These are phyloP conservation scores for Crocidura indochinensis DNA, from an alignment of 2,797 vertebrate species.

Conservation along the genomic window DNA sequence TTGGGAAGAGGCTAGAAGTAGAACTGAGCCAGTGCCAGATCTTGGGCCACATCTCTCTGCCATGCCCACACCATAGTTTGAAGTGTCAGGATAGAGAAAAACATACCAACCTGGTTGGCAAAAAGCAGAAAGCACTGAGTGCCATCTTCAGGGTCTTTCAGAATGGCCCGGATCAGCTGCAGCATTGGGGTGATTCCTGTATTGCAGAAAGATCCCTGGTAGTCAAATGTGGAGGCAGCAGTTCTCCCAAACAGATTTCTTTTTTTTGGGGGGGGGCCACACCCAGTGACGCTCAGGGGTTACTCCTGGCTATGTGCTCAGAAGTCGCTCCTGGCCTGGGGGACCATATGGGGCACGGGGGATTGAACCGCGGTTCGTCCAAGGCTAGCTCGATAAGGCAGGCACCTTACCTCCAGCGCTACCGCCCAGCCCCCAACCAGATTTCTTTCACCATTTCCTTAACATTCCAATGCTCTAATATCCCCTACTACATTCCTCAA, in stretches of 20 bases:
- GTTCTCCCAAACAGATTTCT: background rate
- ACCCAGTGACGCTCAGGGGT: too few species aligned
- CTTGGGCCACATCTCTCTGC: background rate
- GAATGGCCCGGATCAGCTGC: constrained; percentile 95
- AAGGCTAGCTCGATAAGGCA: too few species aligned
- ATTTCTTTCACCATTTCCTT: too few species aligned
- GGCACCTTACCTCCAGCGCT: too few species aligned
- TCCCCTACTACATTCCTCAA: background rate
- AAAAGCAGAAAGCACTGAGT: constrained; percentile 96
- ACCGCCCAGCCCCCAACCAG: too few species aligned
- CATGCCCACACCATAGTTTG: background rate
- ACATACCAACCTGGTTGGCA: constrained; percentile 96
- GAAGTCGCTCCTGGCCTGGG: too few species aligned
- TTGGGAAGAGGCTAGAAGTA: background rate
- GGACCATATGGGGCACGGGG: too few species aligned
- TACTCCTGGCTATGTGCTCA: too few species aligned
- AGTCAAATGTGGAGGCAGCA: background rate
- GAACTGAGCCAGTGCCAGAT: background rate
- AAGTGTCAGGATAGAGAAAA: constrained; percentile 20
- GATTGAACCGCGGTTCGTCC: too few species aligned
- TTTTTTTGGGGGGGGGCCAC: too few species aligned
- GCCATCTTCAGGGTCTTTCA: constrained; percentile 94
- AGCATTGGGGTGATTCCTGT: constrained; percentile 98
- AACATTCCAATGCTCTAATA: background rate
- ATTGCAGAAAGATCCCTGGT: constrained; percentile 79